A percentile compares a stretch with the other conserved stretches of the same genome.
Conservation (phyloP, 2,113 vertebrate species). For the Hemiscyllium ocellatum region DNA sequence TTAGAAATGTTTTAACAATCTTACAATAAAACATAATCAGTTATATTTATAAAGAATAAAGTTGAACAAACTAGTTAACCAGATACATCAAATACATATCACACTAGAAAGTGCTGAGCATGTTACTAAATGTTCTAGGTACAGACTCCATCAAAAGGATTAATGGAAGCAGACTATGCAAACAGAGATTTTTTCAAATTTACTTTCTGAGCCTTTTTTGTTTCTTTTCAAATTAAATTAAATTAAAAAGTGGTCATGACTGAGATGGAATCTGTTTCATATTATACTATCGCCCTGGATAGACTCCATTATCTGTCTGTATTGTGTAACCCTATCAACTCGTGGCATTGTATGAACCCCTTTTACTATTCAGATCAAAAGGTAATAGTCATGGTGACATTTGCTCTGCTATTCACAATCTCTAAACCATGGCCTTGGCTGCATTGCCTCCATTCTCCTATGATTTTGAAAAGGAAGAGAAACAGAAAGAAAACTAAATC, state of each 20-base stretch:
- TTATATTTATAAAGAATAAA: not conserved
- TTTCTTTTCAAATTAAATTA: not conserved
- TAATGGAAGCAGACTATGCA: not conserved
- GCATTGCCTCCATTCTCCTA: not conserved
- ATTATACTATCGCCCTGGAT: not conserved
- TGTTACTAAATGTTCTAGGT: not conserved
- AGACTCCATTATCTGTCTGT: not conserved
- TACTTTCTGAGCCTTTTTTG: not conserved
- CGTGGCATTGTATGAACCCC: not conserved
- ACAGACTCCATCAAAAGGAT: not conserved
- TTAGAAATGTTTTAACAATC: not conserved
- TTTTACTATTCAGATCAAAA: not conserved
- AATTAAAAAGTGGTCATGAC: not conserved
- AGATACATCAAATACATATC: not conserved
- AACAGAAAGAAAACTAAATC: not conserved
- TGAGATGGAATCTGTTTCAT: not conserved
- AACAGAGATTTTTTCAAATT: not conserved
- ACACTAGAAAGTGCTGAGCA: not conserved
- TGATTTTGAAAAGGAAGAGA: not conserved
- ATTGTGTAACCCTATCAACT: not conserved
- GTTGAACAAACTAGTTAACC: not conserved
- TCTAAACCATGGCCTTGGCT: not conserved
- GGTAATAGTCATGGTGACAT: not conserved
- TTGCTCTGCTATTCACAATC: not conserved
- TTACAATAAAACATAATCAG: not conserved